A percentile compares a stretch with the other conserved stretches of the same genome.
Conservation (phyloP, 2,888 invertebrate species). For the Orgyia antiqua region DNA sequence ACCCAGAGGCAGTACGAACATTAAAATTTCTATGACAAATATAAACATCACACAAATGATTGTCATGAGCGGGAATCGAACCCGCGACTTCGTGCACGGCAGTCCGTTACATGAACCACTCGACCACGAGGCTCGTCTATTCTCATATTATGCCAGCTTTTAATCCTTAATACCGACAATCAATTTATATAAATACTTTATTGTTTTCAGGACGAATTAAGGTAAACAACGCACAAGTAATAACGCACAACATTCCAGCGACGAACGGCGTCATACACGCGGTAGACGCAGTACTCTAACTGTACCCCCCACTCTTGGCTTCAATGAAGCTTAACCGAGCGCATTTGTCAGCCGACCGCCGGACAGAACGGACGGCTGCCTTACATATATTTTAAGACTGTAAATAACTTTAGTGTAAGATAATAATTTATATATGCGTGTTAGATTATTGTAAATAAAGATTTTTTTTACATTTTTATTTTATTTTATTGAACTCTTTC, state of each 20-base stretch:
- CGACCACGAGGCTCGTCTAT: too few relatives aligned
- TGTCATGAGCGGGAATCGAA: too few relatives aligned
- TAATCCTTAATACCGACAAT: too few relatives aligned
- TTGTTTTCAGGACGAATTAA: conserved; percentile 85
- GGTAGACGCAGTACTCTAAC: conserved; percentile 79
- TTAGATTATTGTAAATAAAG: conserved; percentile 70
- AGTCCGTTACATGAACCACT: too few relatives aligned
- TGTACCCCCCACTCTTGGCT: conserved; percentile 39
- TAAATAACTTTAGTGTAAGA: conserved; percentile 68
- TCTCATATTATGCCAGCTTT: too few relatives aligned
- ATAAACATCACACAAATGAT: too few relatives aligned
- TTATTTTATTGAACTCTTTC: too few relatives aligned
- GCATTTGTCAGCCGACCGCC: conserved; percentile 14
- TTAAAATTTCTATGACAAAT: too few relatives aligned
- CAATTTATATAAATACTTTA: too few relatives aligned
- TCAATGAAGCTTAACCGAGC: conserved; percentile 48
- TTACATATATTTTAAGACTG: conserved; percentile 54
- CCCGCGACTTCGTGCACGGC: too few relatives aligned
- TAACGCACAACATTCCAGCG: conserved; percentile 91
- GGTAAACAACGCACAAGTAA: conserved; percentile 88
- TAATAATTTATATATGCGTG: conserved; percentile 63
- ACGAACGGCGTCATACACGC: conserved; percentile 94
- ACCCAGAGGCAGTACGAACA: too few relatives aligned
- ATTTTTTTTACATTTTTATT: conserved; percentile 21
- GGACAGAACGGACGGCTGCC: conserved; percentile 13